Evolutionary conservation across 2,888 invertebrate species (phyloP), one percentile per base, ranked within the genome.

Genomic region (Drosophila gaucha): DNA sequence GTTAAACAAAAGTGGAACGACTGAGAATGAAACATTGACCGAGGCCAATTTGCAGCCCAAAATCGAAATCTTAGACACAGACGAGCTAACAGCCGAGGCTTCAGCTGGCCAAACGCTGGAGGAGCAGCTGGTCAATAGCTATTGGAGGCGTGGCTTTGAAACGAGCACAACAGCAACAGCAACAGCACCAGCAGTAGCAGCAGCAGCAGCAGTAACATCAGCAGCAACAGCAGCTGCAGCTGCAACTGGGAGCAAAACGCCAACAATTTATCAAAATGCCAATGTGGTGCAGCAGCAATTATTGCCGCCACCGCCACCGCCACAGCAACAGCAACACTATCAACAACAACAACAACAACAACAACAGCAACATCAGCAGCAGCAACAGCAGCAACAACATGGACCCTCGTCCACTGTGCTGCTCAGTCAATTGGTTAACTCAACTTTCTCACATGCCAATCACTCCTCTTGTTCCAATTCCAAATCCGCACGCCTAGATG

Each of bases 51-150:
- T 55, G 46, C 63, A 60, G 39, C 80, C 74, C 49, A 78, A 64
- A 56, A 33, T 74, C 28, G 79, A 79, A 36, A 46, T 83, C 24
- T 14, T 74, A 30, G 72, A 74, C 30, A 62, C 57, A 3, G 59
- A 59, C 28, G 74, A 54, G 38, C 51, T n/a, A 18, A 47, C 30
- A 3, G 26, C 38, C 10, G 54, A 6, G 24, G 14, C 39, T 9
- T 39, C 26, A 24, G 43, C 47, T n/a, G 64, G 52, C 16, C 67
- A 74, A 71, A 77, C 82, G 75, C 93, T 96, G 90, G 96, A 96
- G 92, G 96, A 96, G 92, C 96, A 96, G 92, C 76, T 90, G 60
- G 95, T 96, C 91, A 96, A 96, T 91, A 94, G 94, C 87, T 94
- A 95, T 91, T 95, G 95, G 95, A 94, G 95, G 90, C 94, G 95